Evolutionary conservation across 2,113 vertebrate species (phyloP), one percentile per base, ranked within the genome.

Genomic region (Ellobius talpinus): DNA sequence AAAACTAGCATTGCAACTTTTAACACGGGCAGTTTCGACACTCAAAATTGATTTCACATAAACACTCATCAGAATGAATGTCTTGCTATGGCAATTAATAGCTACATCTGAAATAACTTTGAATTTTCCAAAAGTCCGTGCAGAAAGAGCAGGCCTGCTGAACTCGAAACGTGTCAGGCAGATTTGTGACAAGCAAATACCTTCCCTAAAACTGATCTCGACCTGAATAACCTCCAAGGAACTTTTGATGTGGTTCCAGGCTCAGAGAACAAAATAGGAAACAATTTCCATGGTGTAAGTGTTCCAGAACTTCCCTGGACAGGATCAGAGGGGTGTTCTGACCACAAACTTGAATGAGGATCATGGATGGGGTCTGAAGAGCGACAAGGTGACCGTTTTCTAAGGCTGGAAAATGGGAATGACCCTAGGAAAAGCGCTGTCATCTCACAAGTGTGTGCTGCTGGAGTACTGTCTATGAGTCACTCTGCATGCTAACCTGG

Each of bases 241-340:
- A 81, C 96, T 97, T 97, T 74, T 97, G 92, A 97, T 96, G 88
- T 97, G 70, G 76, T 95, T 97, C 97, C 97, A 97, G 93, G 91
- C 45, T 72, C 90, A 90, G 45, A 92, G 96, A 96, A 97, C 85
- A 97, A 97, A 97, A 97, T 90, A 97, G 97, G 90, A 97, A 97
- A 97, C 97, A 97, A 97, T 97, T 95, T 96, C 95, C 39, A 0
- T 45, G 79, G 39, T 42, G 36, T 68, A 68, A 94, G 90, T 86
- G 39, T 97, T 96, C 92, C 96, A 95, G 82, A 97, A 92, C 85
- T 36, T 17, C 68, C 79, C 88, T 82, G 70, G 70, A 77, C 94
- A 31, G 36, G 97, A 77, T 94, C 91, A 87, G 87, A 81, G 90
- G 31, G 74, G 33, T 72, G 29, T 26, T 79, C 66, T 87, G 55